Percentiles rank a stretch among this genome's conserved stretches.
Conservation (phyloP, 2,888 invertebrate genomes). For the Saturnia japonica region DNA sequence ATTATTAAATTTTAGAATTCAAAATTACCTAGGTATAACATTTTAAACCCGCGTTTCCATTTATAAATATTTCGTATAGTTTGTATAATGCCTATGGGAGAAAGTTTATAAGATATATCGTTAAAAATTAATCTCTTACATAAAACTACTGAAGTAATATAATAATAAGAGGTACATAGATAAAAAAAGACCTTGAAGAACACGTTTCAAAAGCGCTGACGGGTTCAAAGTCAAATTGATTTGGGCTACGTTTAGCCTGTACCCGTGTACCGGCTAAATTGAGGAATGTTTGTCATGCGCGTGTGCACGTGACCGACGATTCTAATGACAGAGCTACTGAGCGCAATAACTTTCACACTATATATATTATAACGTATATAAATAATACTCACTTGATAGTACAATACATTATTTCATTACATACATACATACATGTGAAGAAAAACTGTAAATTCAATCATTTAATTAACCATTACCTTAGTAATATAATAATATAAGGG, state of each 20-base stretch:
- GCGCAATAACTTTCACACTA: slow-evolving; percentile 11
- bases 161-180: background rate
- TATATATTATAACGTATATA: background rate
- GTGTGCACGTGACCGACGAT: slow-evolving; percentile 18
- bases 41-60: too few relatives aligned
- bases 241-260: background rate
- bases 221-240: background rate
- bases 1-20: background rate
- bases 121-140: background rate
- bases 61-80: background rate
- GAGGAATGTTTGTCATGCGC: slow-evolving; percentile 10
- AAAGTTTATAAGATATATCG: background rate
- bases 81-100: background rate
- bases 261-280: background rate
- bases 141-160: background rate
- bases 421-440: too few relatives aligned
- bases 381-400: too few relatives aligned
- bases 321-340: background rate
- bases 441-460: too few relatives aligned
- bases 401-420: too few relatives aligned
- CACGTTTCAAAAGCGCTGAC: background rate
- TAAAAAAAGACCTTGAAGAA: background rate
- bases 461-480: too few relatives aligned
- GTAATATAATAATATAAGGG: too few relatives aligned
- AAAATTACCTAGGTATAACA: too few relatives aligned